A percentile compares a stretch with the other conserved stretches of the same genome.
Conservation (phyloP, 2,113 vertebrate species). For the Rutilus rutilus region DNA sequence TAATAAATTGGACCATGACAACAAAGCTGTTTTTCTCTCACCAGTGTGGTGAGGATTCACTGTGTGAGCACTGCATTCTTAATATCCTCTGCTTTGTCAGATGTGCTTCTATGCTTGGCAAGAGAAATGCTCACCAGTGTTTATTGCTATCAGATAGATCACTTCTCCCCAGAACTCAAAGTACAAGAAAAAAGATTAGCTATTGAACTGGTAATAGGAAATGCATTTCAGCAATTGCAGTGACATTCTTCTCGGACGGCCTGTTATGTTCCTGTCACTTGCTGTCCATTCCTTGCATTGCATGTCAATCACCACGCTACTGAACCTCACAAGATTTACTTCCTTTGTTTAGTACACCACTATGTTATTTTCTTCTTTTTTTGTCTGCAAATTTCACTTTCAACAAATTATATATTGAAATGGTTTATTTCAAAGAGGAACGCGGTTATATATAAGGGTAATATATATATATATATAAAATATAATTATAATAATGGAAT, state of each 20-base stretch:
- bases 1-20: slow-evolving; percentile 55
- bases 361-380: too few relatives aligned
- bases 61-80: background rate
- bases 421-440: too few relatives aligned
- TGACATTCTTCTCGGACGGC: slow-evolving; percentile 45
- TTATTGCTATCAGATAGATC: slow-evolving; percentile 43
- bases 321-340: slow-evolving; percentile 28
- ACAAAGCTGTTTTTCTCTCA: slow-evolving; percentile 34
- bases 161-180: background rate
- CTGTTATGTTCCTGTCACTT: slow-evolving; percentile 52
- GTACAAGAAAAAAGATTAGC: slow-evolving; percentile 28
- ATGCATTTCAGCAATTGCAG: slow-evolving; percentile 38
- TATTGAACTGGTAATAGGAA: slow-evolving; percentile 40
- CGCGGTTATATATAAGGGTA: too few relatives aligned
- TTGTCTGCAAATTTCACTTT: too few relatives aligned
- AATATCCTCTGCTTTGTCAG: slow-evolving; percentile 46
- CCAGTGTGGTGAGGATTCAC: slow-evolving; percentile 2
- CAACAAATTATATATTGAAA: too few relatives aligned
- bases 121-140: slow-evolving; percentile 27
- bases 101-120: slow-evolving; percentile 24
- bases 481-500: too few relatives aligned
- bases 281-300: slow-evolving; percentile 47
- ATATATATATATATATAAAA: too few relatives aligned
- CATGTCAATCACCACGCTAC: slow-evolving; percentile 42
- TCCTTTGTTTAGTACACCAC: slow-evolving; percentile 5